Evolutionary conservation across 2,797 vertebrate genomes (phyloP).

Genomic region (Mus caroli): DNA sequence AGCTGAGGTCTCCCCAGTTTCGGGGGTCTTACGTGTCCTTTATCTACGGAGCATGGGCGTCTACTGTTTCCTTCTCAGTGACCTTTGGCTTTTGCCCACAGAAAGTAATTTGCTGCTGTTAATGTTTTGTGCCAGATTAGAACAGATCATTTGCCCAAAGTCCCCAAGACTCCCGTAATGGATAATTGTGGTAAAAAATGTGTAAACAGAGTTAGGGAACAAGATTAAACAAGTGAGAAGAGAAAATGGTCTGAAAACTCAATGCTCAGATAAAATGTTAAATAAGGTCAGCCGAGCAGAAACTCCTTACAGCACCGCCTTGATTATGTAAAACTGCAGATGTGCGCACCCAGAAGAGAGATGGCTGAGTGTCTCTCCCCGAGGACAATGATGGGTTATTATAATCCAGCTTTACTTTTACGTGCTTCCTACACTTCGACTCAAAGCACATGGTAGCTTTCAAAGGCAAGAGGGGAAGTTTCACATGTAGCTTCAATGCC

Average conservation of each 20-base stretch:
- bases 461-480: neutral
- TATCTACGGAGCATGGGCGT: neutral
- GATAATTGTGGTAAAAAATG: constrained; percentile 41
- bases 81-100: constrained; percentile 21
- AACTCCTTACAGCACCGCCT: neutral
- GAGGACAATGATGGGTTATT: neutral
- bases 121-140: constrained; percentile 15
- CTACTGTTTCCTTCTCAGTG: constrained; percentile 27
- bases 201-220: constrained; percentile 6
- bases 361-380: neutral
- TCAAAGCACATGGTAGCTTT: constrained; percentile 8
- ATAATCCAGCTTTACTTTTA: constrained; percentile 38
- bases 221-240: constrained; percentile 40
- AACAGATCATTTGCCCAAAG: constrained; percentile 38
- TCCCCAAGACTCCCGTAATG: constrained; percentile 28
- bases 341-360: neutral
- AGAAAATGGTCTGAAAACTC: neutral
- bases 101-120: constrained; percentile 44
- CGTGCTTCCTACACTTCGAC: constrained; percentile 9
- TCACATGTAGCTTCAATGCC: neutral
- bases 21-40: too few relatives aligned
- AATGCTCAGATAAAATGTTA: constrained; percentile 37
- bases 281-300: constrained; percentile 40
- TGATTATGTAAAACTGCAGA: constrained; percentile 37
- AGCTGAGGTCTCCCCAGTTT: too few relatives aligned